Evolutionary conservation across 2,113 vertebrate genomes (phyloP).

Genomic region (Centropristis striata): DNA sequence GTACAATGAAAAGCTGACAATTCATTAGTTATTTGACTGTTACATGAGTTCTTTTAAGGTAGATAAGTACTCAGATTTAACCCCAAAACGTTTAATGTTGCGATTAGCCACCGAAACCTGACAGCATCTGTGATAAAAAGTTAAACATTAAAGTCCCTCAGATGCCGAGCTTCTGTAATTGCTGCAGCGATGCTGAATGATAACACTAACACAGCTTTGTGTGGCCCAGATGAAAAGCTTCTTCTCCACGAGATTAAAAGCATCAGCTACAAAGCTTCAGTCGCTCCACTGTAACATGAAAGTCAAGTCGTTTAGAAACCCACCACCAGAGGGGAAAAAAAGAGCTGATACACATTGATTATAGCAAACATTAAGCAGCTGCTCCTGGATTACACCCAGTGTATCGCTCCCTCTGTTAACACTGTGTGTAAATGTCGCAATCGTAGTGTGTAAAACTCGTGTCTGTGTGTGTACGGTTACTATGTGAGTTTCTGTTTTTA

Average conservation of each 20-base stretch:
- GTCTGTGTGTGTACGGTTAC: slow-evolving; percentile 2
- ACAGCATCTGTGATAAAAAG: slow-evolving; percentile 32
- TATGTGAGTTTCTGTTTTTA: slow-evolving; percentile 9
- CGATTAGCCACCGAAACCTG: slow-evolving; percentile 30
- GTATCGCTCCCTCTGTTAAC: neutral
- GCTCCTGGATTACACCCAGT: slow-evolving; percentile 43
- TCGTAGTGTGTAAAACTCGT: slow-evolving; percentile 21
- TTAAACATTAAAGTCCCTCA: slow-evolving; percentile 50
- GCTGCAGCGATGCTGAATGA: slow-evolving; percentile 45
- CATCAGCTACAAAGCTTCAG: slow-evolving; percentile 53
- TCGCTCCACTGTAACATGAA: slow-evolving; percentile 46
- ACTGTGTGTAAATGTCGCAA: neutral
- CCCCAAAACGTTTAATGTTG: slow-evolving; percentile 35
- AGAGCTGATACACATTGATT: slow-evolving; percentile 41
- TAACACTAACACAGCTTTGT: slow-evolving; percentile 49
- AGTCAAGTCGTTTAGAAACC: slow-evolving; percentile 55
- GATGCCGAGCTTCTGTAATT: slow-evolving; percentile 44
- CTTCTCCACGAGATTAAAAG: slow-evolving; percentile 40
- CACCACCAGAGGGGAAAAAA: slow-evolving; percentile 30
- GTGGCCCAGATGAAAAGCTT: slow-evolving; percentile 57
- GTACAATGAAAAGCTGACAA: neutral
- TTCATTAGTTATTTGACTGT: slow-evolving; percentile 3
- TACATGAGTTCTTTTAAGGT: slow-evolving; percentile 10
- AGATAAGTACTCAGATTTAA: slow-evolving; percentile 39
- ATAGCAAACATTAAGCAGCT: slow-evolving; percentile 55